Evolutionary conservation across 2,113 vertebrate species (phyloP), one percentile per base, ranked within the genome.

Genomic region (Nannobrachium achirus): DNA sequence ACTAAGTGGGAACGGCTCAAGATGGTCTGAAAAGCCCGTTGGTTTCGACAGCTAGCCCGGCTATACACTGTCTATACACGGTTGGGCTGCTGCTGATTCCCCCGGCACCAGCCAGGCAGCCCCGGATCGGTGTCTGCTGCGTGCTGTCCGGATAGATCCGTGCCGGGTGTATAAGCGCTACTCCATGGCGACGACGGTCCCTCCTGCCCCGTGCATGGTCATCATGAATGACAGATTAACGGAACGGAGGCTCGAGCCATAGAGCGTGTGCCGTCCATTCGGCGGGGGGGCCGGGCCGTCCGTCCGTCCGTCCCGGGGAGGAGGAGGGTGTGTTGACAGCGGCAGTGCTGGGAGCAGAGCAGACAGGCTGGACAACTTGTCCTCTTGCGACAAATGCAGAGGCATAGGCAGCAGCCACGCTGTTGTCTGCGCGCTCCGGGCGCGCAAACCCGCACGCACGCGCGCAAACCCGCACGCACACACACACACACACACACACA

Each of bases 321-420:
- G 25, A 2, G 25, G 25, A 33, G 3, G 25, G 3, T 33, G 25
- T 25, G 2, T 25, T 25, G 25, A 25, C 25, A 25, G 25, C 4
- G 25, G 25, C 25, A 4, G 4, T 33, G 25, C 25, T 33, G 25
- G 25, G 25, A 3, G 25, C 25, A 33, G 25, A 3, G 25, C 25
- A 33, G 25, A 3, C 6, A 33, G 25, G 6, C 25, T 42, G 80
- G 65, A 66, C 63, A 38, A 65, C 78, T 69, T 79, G 79, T 60
- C 49, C 64, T 40, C 48, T 68, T 88, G 82, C 86, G 71, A 84
- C 83, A 86, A 63, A n/a, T n/a, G n/a, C n/a, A n/a, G n/a, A n/a
- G n/a, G n/a, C n/a, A n/a, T n/a, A n/a, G n/a, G n/a, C n/a, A 52
- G 74, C 76, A 79, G 81, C 81, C 77, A 82, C 82, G 71, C 77